These are phyloP conservation scores for Fregata magnificens DNA, from an alignment of 2,113 vertebrate genomes.

Conservation along the genomic window DNA sequence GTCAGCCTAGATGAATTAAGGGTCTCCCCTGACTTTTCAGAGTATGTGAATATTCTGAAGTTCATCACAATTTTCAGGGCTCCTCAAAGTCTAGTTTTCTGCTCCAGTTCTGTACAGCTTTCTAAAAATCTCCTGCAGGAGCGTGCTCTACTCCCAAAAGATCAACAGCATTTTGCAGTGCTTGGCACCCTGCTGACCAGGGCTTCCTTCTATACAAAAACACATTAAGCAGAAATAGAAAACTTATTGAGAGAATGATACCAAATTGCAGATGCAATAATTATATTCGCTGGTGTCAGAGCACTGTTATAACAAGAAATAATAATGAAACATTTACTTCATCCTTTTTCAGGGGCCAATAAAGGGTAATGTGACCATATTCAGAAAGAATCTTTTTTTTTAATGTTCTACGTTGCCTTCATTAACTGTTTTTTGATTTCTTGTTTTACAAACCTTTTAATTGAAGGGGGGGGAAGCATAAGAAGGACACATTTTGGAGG, in stretches of 20 bases:
- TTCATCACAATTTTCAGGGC: neutral
- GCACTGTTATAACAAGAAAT: neutral
- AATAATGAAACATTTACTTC: constrained; percentile 3
- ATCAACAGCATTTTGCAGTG: neutral
- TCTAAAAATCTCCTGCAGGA: neutral
- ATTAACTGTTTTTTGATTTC: neutral
- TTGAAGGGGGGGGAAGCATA: neutral
- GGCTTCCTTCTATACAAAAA: neutral
- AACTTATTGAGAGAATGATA: neutral
- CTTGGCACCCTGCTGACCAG: neutral
- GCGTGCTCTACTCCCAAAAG: accelerated
- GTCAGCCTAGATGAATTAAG: neutral
- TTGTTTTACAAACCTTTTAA: constrained; percentile 2
- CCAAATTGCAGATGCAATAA: neutral
- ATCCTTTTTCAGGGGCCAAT: neutral
- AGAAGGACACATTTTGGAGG: neutral
- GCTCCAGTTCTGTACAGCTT: neutral
- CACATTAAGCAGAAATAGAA: neutral
- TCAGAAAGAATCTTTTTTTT: neutral
- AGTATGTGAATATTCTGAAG: neutral
- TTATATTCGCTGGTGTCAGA: neutral
- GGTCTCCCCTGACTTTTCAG: neutral
- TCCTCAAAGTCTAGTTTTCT: neutral
- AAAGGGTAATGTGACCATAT: neutral
- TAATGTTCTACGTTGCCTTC: neutral